Conservation (phyloP, 2,113 vertebrate species). For the Lynx canadensis region DNA sequence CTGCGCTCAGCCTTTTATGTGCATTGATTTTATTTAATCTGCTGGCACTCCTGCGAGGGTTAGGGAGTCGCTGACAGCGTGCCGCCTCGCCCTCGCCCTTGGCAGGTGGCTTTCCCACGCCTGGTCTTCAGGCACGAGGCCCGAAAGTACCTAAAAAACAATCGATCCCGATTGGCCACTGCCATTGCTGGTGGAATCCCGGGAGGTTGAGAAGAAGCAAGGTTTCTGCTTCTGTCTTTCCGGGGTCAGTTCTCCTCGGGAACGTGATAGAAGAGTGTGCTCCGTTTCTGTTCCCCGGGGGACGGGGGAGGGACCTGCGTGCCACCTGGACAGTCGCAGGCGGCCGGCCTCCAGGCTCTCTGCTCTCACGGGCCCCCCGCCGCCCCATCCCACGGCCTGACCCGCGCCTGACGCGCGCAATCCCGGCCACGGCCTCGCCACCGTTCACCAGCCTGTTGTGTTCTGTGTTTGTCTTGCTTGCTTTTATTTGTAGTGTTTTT, state of each 20-base stretch:
- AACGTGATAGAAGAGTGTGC: background rate
- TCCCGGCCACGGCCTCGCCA: background rate
- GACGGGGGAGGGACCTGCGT: rapidly evolving
- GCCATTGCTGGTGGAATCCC: background rate
- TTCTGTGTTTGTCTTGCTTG: background rate
- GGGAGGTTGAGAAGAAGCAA: background rate
- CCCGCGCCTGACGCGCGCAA: too few species aligned
- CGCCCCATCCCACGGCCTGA: too few species aligned
- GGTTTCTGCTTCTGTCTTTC: background rate
- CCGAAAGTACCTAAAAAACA: too few species aligned
- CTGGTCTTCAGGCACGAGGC: background rate
- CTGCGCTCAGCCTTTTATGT: background rate
- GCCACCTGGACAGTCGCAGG: rapidly evolving
- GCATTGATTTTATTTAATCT: background rate
- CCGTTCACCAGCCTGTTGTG: background rate
- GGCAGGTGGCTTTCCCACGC: background rate
- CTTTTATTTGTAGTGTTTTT: background rate
- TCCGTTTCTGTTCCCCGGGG: background rate
- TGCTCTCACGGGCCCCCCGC: background rate
- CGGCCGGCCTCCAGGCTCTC: background rate
- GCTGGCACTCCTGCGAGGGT: background rate
- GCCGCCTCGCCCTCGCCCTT: background rate
- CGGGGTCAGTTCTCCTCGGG: background rate
- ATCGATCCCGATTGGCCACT: too few species aligned
- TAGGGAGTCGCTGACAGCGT: rapidly evolving